Conservation (phyloP, 2,113 vertebrate species). For the Aegithalos caudatus region DNA sequence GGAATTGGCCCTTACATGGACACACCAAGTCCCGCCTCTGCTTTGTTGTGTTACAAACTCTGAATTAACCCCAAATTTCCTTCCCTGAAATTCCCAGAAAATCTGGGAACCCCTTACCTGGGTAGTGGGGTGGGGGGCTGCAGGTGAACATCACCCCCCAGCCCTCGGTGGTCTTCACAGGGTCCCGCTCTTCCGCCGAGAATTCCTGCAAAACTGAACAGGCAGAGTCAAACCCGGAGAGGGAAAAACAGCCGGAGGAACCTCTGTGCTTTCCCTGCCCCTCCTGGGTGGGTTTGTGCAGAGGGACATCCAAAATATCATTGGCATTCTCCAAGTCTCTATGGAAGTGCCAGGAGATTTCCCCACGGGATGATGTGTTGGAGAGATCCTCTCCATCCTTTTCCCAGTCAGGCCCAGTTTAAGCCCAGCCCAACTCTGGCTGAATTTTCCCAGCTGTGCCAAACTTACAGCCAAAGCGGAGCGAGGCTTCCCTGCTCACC, state of each 20-base stretch:
- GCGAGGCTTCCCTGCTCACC: constrained; percentile 87
- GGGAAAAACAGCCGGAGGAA: background rate
- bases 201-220: constrained; percentile 92
- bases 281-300: background rate
- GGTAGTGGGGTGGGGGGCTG: constrained; percentile 92
- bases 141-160: constrained; percentile 86
- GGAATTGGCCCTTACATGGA: background rate
- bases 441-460: background rate
- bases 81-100: background rate
- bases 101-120: constrained; percentile 73
- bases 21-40: background rate
- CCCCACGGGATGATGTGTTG: background rate
- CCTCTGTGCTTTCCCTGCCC: fast-evolving
- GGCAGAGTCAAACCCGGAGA: background rate
- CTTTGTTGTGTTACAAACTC: background rate
- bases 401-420: background rate
- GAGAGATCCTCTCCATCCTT: background rate
- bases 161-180: constrained; percentile 85
- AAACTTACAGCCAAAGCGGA: constrained; percentile 96
- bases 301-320: background rate
- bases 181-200: constrained; percentile 86
- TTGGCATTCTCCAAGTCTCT: background rate
- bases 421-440: background rate
- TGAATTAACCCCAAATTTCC: background rate
- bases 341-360: fast-evolving